Conservation (phyloP, 2,113 vertebrate genomes). For the Chamaea fasciata region DNA sequence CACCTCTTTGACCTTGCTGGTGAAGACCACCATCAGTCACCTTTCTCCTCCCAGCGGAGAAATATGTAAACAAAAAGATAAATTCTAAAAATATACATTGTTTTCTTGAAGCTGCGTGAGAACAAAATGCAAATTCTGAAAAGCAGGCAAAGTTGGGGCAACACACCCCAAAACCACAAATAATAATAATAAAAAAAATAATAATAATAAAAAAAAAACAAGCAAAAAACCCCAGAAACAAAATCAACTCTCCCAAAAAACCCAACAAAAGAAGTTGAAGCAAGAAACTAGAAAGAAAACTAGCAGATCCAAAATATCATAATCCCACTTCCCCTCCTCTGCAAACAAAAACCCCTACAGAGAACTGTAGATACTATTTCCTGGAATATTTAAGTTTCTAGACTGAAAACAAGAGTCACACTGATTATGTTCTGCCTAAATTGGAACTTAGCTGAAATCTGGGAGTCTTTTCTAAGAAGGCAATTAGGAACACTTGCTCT, state of each 20-base stretch:
- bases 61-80: too few species aligned
- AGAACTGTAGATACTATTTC: background rate
- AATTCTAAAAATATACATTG: too few species aligned
- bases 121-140: too few species aligned
- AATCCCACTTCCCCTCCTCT: background rate
- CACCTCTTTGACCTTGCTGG: too few species aligned
- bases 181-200: too few species aligned
- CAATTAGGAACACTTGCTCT: background rate
- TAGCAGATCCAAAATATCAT: background rate
- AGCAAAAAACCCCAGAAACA: background rate
- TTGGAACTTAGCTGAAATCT: background rate
- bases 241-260: background rate
- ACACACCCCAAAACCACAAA: too few species aligned
- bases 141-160: too few species aligned
- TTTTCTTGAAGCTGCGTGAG: too few species aligned
- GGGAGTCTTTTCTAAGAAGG: background rate
- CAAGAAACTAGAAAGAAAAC: background rate
- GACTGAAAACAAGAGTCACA: background rate
- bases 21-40: too few species aligned
- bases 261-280: background rate
- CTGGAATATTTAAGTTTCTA: background rate
- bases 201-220: too few species aligned
- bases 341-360: background rate
- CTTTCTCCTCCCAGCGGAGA: too few species aligned
- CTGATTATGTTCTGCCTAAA: background rate